A percentile compares a stretch with the other conserved stretches of the same genome.
phyloP scores from a whole-genome alignment of 2,113 vertebrate genomes.

The Phalacrocorax pelagicus region DNA sequence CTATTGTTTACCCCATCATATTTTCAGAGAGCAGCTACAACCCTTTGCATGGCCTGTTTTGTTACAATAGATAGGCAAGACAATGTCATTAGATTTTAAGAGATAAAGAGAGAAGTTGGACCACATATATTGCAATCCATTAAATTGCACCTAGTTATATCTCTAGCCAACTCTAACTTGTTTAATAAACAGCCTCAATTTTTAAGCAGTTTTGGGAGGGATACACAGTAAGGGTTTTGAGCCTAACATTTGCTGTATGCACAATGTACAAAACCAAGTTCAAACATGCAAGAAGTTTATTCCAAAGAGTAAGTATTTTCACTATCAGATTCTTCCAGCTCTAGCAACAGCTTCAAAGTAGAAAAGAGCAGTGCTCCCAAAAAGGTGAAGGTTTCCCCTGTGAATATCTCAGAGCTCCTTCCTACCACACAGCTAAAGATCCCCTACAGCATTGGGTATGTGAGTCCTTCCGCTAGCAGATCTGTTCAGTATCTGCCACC shows the following conservation, averaged over 20 bases:
- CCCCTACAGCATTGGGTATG: rapidly evolving
- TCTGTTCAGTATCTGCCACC: not conserved
- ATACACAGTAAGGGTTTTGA: not conserved
- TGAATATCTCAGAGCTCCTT: not conserved
- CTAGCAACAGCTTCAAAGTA: not conserved
- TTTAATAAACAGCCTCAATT: not conserved
- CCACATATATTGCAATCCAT: not conserved
- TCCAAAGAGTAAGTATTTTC: not conserved
- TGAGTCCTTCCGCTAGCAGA: not conserved
- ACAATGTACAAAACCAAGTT: not conserved
- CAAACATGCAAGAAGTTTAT: not conserved
- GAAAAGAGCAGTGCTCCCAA: not conserved
- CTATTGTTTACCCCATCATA: not conserved
- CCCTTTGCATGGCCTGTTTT: not conserved
- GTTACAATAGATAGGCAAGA: not conserved
- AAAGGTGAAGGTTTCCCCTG: not conserved
- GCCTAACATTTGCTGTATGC: not conserved
- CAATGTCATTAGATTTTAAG: not conserved
- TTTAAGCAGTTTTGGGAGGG: not conserved
- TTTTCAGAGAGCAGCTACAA: not conserved
- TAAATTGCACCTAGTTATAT: not conserved
- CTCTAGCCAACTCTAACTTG: not conserved
- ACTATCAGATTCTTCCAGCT: not conserved
- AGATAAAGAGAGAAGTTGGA: not conserved
- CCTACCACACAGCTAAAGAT: not conserved